phyloP scores from a whole-genome alignment of 2,888 invertebrate species.

The Orchesellides sinensis region DNA sequence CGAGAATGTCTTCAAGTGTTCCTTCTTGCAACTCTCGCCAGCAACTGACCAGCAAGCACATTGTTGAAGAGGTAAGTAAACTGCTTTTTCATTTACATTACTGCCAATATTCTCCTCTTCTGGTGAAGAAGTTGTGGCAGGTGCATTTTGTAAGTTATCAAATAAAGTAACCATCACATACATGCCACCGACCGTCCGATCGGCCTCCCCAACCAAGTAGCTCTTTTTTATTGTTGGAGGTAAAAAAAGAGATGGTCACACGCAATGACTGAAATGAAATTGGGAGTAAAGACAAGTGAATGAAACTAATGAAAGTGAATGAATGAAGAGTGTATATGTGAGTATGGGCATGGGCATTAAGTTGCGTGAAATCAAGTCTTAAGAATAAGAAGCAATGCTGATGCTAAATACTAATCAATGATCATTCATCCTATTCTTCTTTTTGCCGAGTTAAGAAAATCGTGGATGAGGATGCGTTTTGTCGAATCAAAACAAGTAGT shows the following conservation, averaged over 20 bases:
- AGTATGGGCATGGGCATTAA: too few species aligned
- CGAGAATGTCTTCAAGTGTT: slow-evolving; percentile 9
- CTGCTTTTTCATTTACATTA: slow-evolving; percentile 15
- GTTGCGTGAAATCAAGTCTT: too few species aligned
- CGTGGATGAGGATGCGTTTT: too few species aligned
- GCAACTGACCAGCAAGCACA: slow-evolving; percentile 55
- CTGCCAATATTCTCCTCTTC: not conserved
- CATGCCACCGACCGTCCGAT: not conserved
- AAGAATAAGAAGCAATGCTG: too few species aligned
- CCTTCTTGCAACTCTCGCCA: slow-evolving; percentile 46
- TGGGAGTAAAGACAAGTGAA: not conserved
- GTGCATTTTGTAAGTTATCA: not conserved
- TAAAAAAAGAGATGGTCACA: not conserved
- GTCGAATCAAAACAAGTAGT: too few species aligned
- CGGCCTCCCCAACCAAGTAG: not conserved
- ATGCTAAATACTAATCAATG: too few species aligned
- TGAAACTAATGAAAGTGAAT: not conserved
- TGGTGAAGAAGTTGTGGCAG: not conserved
- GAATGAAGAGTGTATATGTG: not conserved
- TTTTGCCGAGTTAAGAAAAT: too few species aligned
- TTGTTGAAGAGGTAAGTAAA: slow-evolving; percentile 20
- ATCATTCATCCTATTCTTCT: too few species aligned
- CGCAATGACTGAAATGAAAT: not conserved
- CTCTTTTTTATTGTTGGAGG: not conserved
- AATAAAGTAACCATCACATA: not conserved